A percentile compares a stretch with the other conserved stretches of the same genome.
Conservation (phyloP, 2,888 invertebrate genomes). For the Metacarcinus magister region DNA sequence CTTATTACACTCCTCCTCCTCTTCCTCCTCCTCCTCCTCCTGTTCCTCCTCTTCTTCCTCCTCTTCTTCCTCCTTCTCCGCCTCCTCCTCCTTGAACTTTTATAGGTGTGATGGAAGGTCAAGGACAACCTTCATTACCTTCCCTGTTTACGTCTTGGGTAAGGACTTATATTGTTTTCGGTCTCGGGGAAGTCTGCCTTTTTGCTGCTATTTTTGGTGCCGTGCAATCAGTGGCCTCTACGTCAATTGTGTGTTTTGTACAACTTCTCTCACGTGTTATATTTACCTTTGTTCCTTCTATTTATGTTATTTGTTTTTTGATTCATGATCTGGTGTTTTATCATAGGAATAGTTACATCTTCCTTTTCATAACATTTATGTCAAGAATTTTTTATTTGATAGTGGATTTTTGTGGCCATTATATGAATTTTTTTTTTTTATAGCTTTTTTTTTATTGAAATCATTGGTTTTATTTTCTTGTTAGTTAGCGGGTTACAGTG, state of each 20-base stretch:
- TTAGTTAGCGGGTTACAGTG: too few relatives aligned
- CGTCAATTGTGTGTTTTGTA: not conserved
- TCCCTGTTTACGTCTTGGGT: not conserved
- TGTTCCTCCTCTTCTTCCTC: not conserved
- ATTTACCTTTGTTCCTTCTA: not conserved
- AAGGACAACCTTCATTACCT: not conserved
- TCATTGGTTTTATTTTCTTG: not conserved
- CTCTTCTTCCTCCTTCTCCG: not conserved
- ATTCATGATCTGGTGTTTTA: too few relatives aligned
- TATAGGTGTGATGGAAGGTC: not conserved
- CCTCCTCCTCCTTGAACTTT: not conserved
- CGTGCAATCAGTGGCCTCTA: not conserved
- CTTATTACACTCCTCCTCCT: not conserved
- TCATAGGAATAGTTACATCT: too few relatives aligned
- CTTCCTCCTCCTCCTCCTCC: not conserved
- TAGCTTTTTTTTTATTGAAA: too few relatives aligned
- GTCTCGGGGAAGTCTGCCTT: not conserved
- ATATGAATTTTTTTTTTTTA: too few relatives aligned
- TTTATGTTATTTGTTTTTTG: not conserved
- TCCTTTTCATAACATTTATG: too few relatives aligned
- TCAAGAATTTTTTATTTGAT: too few relatives aligned
- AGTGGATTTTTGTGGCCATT: too few relatives aligned
- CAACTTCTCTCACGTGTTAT: not conserved
- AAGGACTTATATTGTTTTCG: not conserved
- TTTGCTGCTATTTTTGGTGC: not conserved